A percentile compares a stretch with the other conserved stretches of the same genome.
Conservation (phyloP, 2,888 invertebrate species). For the Pseudoips prasinana region DNA sequence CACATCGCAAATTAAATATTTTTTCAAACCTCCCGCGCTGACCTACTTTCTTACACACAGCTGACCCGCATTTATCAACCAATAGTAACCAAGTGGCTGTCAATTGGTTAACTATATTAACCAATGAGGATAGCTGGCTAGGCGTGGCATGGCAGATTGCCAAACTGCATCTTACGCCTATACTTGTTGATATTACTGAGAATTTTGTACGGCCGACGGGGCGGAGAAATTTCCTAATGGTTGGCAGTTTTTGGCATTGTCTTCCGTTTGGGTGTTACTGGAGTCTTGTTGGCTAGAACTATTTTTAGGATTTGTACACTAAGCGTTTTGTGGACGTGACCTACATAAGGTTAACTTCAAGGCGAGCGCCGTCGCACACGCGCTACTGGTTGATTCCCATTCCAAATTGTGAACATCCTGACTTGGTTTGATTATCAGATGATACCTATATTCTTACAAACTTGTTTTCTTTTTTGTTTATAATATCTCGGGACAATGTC, state of each 20-base stretch:
- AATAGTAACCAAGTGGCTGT: slow-evolving; percentile 69
- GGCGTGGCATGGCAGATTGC: slow-evolving; percentile 80
- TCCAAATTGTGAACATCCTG: no score
- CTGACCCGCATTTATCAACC: slow-evolving; percentile 66
- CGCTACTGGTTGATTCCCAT: no score
- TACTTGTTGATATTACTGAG: slow-evolving; percentile 65
- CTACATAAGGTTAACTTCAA: background rate
- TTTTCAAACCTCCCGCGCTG: slow-evolving; percentile 45
- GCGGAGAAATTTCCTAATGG: slow-evolving; percentile 26
- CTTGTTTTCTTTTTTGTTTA: no score
- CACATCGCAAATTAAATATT: slow-evolving; percentile 21
- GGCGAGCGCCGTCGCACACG: background rate
- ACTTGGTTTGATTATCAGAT: no score
- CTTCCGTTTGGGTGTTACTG: slow-evolving; percentile 6
- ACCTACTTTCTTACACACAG: slow-evolving; percentile 58
- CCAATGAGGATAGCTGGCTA: slow-evolving; percentile 69
- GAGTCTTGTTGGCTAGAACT: background rate
- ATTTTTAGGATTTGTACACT: background rate
- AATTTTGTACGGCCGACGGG: slow-evolving; percentile 33
- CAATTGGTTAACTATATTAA: slow-evolving; percentile 81
- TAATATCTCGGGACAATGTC: no score
- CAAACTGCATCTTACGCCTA: slow-evolving; percentile 67
- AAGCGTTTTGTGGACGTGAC: background rate
- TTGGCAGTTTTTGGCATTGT: slow-evolving; percentile 23
- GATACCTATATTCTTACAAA: no score